Evolutionary conservation across 2,797 vertebrate genomes (phyloP).

Genomic region (Gymnopithys bicolor): DNA sequence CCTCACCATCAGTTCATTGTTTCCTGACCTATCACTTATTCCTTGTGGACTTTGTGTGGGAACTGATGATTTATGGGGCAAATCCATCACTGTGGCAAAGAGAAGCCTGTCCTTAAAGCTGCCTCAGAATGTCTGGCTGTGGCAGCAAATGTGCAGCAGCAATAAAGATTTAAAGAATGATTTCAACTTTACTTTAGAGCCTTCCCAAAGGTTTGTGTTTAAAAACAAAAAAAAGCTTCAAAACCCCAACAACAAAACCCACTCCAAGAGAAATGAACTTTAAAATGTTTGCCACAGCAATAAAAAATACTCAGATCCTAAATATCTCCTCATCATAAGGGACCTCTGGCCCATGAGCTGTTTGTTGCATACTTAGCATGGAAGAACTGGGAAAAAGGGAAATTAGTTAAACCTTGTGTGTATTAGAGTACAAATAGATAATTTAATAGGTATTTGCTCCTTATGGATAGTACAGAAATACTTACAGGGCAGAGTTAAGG

Average conservation of each 20-base stretch:
- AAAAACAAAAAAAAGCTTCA: accelerated
- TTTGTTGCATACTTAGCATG: background rate
- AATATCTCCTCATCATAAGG: background rate
- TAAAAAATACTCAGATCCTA: background rate
- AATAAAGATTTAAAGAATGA: background rate
- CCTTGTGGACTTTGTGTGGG: background rate
- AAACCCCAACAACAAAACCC: background rate
- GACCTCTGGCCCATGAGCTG: background rate
- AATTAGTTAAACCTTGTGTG: accelerated
- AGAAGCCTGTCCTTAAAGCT: background rate
- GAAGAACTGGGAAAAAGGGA: background rate
- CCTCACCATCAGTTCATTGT: background rate
- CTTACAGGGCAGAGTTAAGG: background rate
- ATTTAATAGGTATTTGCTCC: background rate
- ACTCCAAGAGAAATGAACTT: background rate
- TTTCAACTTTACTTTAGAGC: background rate
- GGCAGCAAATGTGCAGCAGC: background rate
- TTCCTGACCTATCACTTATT: background rate
- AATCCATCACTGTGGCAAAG: background rate
- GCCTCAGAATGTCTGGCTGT: background rate
- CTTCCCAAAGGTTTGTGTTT: background rate
- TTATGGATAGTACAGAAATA: background rate
- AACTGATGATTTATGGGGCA: background rate
- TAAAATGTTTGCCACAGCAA: background rate
- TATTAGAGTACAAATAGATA: background rate